Base-by-base conservation (phyloP, 2,797 vertebrate species). In the Falco biarmicus region DNA sequence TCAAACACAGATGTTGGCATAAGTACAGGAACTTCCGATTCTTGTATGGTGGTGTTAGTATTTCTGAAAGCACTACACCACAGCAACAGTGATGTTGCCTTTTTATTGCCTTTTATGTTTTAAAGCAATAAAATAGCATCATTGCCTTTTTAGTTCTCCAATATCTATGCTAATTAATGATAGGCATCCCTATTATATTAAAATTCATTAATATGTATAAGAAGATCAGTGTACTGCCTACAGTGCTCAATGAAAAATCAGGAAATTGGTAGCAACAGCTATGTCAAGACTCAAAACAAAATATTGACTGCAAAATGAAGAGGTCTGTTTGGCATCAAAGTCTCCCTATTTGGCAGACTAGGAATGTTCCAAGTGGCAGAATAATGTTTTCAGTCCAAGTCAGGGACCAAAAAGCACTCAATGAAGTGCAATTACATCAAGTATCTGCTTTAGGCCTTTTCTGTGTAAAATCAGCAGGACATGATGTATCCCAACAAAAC, bases 251-350 rank as follows among this genome's bases (percentile, higher is more conserved):
- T 86, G 78, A 90, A 83, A 87, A 95, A 82, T 64, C 53, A n/a
- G 45, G 9, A 68, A 59, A 85, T 64, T 63, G 34, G 50, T 92
- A 93, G 39, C 26, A 94, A 50, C 34, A 73, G 25, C 70, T 89
- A 24, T 41, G 39, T 75, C 83, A 87, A 92, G 57, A 89, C 89
- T 87, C 28, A 13, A 57, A 77, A 78, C 66, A 87, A 86, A 92
- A 95, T 89, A 89, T 12, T 84, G 85, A 92, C 63, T 90, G 39
- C 15, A 63, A 79, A 96, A 88, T 53, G 22, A 81, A 93, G 75
- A 85, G 25, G 17, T 66, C 69, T 96, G 21, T 93, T 91, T 96
- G 77, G 53, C 82, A 91, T 91, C 71, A 83, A 59, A 91, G 34
- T 75, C 82, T 93, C 57, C 54, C 77, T 39, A 70, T 87, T 93